A percentile compares a stretch with the other conserved stretches of the same genome.
Evolutionary conservation across 2,797 vertebrate genomes (phyloP).

Genomic region (Telmatherina bonti): DNA sequence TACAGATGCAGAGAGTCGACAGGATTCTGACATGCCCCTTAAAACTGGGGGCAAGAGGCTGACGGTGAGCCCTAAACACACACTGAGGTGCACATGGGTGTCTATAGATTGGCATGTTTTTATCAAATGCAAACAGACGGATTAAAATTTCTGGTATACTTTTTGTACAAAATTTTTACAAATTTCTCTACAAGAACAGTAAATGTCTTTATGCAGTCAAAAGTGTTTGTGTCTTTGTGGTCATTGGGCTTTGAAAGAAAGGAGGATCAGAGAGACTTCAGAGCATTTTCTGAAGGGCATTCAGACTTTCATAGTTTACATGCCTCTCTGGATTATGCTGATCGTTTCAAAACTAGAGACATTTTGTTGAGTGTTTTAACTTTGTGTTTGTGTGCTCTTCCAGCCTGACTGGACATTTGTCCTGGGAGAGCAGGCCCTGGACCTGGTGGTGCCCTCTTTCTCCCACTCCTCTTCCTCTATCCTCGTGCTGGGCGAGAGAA

Average conservation of each 20-base stretch:
- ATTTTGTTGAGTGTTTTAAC: not conserved
- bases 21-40: conserved; percentile 88
- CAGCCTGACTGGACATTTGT: conserved; percentile 95
- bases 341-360: conserved; percentile 1
- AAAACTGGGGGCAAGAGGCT: conserved; percentile 90
- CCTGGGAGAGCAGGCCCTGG: conserved; percentile 93
- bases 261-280: not conserved
- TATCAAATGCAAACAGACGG: not conserved
- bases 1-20: conserved; percentile 91
- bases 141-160: not conserved
- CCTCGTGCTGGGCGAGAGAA: conserved; percentile 94
- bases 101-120: not conserved
- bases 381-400: conserved; percentile 35
- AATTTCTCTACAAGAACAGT: not conserved
- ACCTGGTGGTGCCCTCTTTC: conserved; percentile 87
- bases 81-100: not conserved
- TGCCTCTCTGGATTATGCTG: not conserved
- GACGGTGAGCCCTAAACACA: conserved; percentile 78
- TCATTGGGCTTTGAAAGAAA: not conserved
- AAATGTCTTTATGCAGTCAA: not conserved
- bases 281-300: not conserved
- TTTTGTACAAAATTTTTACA: not conserved
- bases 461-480: conserved; percentile 86
- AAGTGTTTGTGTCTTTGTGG: not conserved
- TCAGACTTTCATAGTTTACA: not conserved